These are phyloP conservation scores for Anguilla anguilla DNA, from an alignment of 2,797 vertebrate genomes.

Conservation along the genomic window DNA sequence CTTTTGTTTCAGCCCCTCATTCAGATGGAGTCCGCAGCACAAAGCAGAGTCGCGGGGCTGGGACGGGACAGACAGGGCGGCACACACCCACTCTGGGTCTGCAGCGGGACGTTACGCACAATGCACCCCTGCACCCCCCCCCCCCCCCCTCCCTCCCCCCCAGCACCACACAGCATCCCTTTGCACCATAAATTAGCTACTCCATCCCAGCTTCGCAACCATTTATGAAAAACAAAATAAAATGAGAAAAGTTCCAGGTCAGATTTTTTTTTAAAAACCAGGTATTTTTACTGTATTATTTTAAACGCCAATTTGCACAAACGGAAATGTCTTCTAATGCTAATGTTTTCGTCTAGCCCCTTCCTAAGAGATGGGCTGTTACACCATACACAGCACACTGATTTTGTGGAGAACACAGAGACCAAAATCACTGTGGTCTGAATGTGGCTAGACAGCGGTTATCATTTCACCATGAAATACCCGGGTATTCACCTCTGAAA, in stretches of 20 bases:
- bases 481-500: neutral
- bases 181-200: neutral
- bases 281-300: neutral
- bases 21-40: slow-evolving; percentile 34
- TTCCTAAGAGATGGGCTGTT: neutral
- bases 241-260: neutral
- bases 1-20: slow-evolving; percentile 49
- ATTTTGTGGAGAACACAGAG: neutral
- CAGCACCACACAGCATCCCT: neutral
- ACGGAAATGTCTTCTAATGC: neutral
- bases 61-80: slow-evolving; percentile 15
- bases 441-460: neutral
- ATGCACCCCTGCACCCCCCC: neutral
- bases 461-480: neutral
- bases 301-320: neutral
- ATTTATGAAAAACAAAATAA: neutral
- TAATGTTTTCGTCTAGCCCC: neutral
- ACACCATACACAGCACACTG: neutral
- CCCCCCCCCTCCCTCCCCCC: neutral
- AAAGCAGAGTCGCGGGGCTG: slow-evolving; percentile 25
- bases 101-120: neutral
- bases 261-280: neutral
- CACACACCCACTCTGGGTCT: slow-evolving; percentile 12
- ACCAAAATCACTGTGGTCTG: neutral
- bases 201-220: neutral